Conservation (phyloP, 2,888 invertebrate species). For the Netelia melanura region DNA sequence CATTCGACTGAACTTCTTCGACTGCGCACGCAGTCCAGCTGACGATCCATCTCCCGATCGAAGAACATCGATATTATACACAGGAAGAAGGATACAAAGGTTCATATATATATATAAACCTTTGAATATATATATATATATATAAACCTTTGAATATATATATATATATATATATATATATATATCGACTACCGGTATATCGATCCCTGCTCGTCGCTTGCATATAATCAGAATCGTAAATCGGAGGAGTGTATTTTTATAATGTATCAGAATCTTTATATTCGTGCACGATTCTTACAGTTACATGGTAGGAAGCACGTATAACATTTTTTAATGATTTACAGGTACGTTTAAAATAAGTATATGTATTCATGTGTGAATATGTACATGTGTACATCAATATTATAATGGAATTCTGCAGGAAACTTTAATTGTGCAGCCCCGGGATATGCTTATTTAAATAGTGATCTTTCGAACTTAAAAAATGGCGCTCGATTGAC, state of each 20-base stretch:
- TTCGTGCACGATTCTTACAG: background rate
- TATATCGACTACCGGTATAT: slow-evolving; percentile 31
- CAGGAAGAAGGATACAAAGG: slow-evolving; percentile 11
- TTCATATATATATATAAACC: background rate
- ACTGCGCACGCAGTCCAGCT: slow-evolving; percentile 32
- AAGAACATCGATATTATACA: slow-evolving; percentile 24
- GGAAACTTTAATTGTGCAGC: too few species aligned
- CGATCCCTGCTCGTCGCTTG: slow-evolving; percentile 21
- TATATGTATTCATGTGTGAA: background rate
- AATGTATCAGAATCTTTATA: background rate
- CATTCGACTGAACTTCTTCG: slow-evolving; percentile 20
- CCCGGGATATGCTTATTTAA: too few species aligned
- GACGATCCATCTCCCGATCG: slow-evolving; percentile 29
- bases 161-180: slow-evolving; percentile 32
- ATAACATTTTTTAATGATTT: background rate
- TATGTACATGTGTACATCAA: background rate
- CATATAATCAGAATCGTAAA: slow-evolving; percentile 31
- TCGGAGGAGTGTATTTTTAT: too few species aligned
- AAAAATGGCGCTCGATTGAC: too few species aligned
- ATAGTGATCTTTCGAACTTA: too few species aligned
- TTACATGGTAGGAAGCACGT: background rate
- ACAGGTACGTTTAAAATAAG: background rate
- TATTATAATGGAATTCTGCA: too few species aligned
- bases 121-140: background rate
- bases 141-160: slow-evolving; percentile 18